Evolutionary conservation across 1,140 invertebrate species (phyloP).

Genomic region (Euwallacea similis): DNA sequence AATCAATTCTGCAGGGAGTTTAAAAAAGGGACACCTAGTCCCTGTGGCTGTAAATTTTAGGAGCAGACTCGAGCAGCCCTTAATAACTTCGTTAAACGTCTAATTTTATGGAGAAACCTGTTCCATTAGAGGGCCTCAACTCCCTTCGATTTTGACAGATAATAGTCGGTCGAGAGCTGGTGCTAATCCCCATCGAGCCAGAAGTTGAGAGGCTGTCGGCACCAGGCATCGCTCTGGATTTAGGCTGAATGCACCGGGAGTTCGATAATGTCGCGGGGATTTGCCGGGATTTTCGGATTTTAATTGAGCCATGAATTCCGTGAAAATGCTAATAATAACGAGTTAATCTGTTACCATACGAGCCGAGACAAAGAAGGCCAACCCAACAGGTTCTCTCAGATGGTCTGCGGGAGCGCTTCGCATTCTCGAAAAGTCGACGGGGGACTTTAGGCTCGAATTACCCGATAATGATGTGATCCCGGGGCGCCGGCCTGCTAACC

Average conservation of each 20-base stretch:
- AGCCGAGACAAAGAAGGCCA: too few species aligned
- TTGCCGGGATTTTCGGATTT: neutral
- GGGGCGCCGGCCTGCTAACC: neutral
- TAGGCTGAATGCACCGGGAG: neutral
- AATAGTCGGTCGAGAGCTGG: neutral
- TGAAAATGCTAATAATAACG: neutral
- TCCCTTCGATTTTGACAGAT: neutral
- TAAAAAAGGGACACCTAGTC: too few species aligned
- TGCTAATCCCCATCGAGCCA: neutral
- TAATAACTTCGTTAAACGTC: too few species aligned
- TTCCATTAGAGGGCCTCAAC: neutral
- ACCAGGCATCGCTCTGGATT: neutral
- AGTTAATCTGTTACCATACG: too few species aligned
- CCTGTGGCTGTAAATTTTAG: too few species aligned
- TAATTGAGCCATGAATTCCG: neutral
- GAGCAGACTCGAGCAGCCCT: too few species aligned
- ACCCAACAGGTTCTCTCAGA: too few species aligned
- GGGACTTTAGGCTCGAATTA: conserved; percentile 8
- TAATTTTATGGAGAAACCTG: too few species aligned
- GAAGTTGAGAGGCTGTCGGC: neutral
- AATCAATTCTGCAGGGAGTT: too few species aligned
- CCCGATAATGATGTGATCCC: conserved; percentile 8
- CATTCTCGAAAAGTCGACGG: conserved; percentile 11
- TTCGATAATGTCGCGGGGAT: neutral
- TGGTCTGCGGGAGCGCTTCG: neutral